These are phyloP conservation scores for Whitmania pigra DNA, from an alignment of 1,140 invertebrate genomes.

Conservation along the genomic window DNA sequence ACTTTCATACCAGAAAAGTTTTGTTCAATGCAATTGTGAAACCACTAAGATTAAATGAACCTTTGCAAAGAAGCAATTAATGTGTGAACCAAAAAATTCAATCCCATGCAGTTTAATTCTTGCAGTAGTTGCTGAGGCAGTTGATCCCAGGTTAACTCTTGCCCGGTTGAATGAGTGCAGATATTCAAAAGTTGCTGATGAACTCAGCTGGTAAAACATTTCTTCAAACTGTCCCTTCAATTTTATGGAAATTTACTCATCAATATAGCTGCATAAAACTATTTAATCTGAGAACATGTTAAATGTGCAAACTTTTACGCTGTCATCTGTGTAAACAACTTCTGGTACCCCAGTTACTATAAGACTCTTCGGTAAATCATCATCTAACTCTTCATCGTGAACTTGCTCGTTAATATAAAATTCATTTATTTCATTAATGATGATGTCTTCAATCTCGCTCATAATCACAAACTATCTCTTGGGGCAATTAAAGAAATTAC, in stretches of 20 bases:
- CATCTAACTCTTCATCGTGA: neutral
- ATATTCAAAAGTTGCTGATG: slow-evolving; percentile 71
- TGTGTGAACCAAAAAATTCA: slow-evolving; percentile 58
- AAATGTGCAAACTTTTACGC: neutral
- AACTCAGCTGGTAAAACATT: slow-evolving; percentile 66
- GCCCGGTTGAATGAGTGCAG: slow-evolving; percentile 79
- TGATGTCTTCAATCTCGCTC: neutral
- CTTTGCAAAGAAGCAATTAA: slow-evolving; percentile 21
- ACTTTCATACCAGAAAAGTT: neutral
- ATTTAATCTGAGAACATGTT: neutral
- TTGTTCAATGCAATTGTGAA: neutral
- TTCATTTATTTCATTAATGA: neutral
- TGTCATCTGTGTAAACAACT: neutral
- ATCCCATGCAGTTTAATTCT: slow-evolving; percentile 71
- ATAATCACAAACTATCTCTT: too few species aligned
- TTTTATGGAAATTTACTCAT: neutral
- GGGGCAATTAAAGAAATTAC: too few species aligned
- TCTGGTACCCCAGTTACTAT: slow-evolving; percentile 10
- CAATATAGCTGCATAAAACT: neutral
- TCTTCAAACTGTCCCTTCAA: slow-evolving; percentile 53
- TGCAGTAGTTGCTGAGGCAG: slow-evolving; percentile 66
- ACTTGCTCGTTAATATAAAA: slow-evolving; percentile 6
- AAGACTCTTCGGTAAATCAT: slow-evolving; percentile 13
- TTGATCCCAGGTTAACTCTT: slow-evolving; percentile 71
- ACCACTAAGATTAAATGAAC: neutral